Evolutionary conservation across 2,113 vertebrate genomes (phyloP), one percentile per base, ranked within the genome.

Genomic region (Grammomys dolichurus): DNA sequence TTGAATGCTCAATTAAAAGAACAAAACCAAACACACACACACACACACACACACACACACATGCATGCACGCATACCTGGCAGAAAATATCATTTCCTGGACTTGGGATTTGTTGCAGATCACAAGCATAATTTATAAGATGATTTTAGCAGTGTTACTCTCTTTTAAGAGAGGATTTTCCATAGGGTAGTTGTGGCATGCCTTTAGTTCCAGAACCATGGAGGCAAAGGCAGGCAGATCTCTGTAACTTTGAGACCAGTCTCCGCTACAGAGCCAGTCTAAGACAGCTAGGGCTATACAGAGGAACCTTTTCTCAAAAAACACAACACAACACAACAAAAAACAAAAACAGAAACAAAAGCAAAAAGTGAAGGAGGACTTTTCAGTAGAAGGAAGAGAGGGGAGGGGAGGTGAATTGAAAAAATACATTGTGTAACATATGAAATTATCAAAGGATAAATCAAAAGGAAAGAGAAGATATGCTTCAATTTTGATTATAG

Each of bases 51-150:
- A 24, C 5, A 63, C 60, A 63, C 22, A 65, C 26, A 65, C 63
- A 65, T 9, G 28, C 24, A 67, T 10, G 31, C 26, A 67, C 28
- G 4, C 63, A 65, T 0, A 28, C 8, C 58, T 65, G 90, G 91
- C 93, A 98, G 80, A 70, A 92, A 75, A 31, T 56, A 1, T 93
- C 63, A 75, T 13, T 60, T 33, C 91, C 87, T 96, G 31, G 93
- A 95, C 75, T 96, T 98, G 88, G 96, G 97, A 95, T 96, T 95
- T 97, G 28, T 86, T 95, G 97, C 82, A 89, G 94, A 58, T 85
- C 40, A 72, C 7, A 73, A 7, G 43, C 7, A 89, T 86, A 94
- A 87, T 54, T 63, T 75, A 40, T 48, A 70, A 89, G 31, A n/a
- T 56, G 63, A 63, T 96, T 65, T 93, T 82, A 89, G 70, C 0